These are phyloP conservation scores for Salmo trutta DNA, from an alignment of 2,797 vertebrate species.

Conservation along the genomic window DNA sequence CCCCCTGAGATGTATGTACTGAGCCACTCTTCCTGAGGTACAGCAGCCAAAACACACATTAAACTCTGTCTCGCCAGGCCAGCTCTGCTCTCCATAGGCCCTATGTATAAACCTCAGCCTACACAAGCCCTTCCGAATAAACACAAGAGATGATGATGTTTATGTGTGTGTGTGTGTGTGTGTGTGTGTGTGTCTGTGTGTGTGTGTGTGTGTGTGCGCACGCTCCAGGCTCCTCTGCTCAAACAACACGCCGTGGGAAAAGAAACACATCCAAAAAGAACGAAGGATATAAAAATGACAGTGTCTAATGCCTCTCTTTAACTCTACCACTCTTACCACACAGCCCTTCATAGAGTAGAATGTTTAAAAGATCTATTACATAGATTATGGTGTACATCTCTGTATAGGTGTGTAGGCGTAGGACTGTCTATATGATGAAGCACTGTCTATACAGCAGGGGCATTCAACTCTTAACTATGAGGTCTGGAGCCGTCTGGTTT, in stretches of 20 bases:
- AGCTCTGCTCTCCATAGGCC: constrained; percentile 13
- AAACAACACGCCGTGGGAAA: constrained; percentile 33
- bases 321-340: too few species aligned
- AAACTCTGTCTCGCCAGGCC: neutral
- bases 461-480: neutral
- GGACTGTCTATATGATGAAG: neutral
- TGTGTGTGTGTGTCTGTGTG: too few species aligned
- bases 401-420: neutral
- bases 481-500: neutral
- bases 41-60: constrained; percentile 50
- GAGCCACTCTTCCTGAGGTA: constrained; percentile 28
- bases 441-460: neutral
- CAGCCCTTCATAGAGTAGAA: neutral
- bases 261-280: constrained; percentile 15
- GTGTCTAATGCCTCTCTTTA: neutral
- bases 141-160: constrained; percentile 31
- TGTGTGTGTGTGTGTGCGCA: neutral
- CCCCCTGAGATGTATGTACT: constrained; percentile 3
- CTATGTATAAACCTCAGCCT: constrained; percentile 28
- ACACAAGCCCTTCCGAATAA: constrained; percentile 37
- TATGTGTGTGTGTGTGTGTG: too few species aligned
- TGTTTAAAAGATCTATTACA: neutral
- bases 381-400: neutral
- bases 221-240: constrained; percentile 4
- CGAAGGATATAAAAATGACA: neutral